phyloP scores from a whole-genome alignment of 2,888 invertebrate genomes.

The Zygothrica quintamaculata region DNA sequence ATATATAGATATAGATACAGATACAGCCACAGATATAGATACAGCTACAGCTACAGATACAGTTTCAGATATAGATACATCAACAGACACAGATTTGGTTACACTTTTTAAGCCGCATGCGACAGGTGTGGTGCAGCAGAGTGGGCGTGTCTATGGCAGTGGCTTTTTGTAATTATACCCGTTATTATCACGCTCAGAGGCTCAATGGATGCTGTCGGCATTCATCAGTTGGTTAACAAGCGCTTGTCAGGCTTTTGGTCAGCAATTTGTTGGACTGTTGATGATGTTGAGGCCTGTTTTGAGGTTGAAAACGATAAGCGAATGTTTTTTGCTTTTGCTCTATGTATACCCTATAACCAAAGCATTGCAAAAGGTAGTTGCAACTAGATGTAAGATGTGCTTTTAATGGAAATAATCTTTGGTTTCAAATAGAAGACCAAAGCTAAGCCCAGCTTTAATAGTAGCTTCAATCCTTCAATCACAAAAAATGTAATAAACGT shows the following conservation, averaged over 20 bases:
- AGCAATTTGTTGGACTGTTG: conserved; percentile 64
- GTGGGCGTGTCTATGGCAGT: conserved; percentile 39
- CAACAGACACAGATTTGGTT: conserved; percentile 4
- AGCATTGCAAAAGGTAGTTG: too few species aligned
- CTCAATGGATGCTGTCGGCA: conserved; percentile 48
- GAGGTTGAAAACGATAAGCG: conserved; percentile 44
- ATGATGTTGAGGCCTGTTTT: too few species aligned
- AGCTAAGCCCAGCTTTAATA: too few species aligned
- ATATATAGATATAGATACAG: too few species aligned
- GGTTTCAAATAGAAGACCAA: too few species aligned
- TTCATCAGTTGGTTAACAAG: conserved; percentile 53
- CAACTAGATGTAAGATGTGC: too few species aligned
- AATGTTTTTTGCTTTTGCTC: conserved; percentile 27
- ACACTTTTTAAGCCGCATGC: conserved; percentile 13
- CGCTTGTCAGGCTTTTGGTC: conserved; percentile 54
- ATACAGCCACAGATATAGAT: conserved; percentile 12
- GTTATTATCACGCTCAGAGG: conserved; percentile 42
- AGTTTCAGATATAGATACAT: conserved; percentile 7
- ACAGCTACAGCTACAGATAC: conserved; percentile 21
- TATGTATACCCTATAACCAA: conserved; percentile 10
- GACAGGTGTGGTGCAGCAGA: conserved; percentile 53
- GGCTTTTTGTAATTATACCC: conserved; percentile 60
- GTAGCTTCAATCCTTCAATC: too few species aligned
- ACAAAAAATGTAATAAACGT: too few species aligned
- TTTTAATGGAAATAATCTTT: too few species aligned